These are phyloP conservation scores for Megalonaias nervosa DNA, from an alignment of 1,140 invertebrate species.

Conservation along the genomic window DNA sequence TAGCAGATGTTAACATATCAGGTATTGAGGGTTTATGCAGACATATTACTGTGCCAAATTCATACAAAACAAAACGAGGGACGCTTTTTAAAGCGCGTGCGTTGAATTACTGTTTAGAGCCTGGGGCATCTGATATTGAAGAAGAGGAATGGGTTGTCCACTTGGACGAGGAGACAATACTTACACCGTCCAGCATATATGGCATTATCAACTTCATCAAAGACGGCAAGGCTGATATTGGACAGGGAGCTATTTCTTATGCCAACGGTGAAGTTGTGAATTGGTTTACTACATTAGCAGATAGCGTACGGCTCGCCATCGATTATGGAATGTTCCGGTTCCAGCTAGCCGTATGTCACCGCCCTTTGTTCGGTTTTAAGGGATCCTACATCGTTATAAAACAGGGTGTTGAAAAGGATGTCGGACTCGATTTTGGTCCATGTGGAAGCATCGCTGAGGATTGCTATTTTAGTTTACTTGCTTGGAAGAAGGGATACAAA, in stretches of 20 bases:
- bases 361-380: constrained; percentile 97
- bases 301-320: constrained; percentile 89
- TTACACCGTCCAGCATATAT: constrained; percentile 87
- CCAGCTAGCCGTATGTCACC: constrained; percentile 93
- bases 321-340: constrained; percentile 96
- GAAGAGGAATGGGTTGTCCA: constrained; percentile 97
- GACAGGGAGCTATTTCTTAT: constrained; percentile 97
- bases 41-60: constrained; percentile 88
- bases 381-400: constrained; percentile 74
- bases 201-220: constrained; percentile 96
- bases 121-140: constrained; percentile 84
- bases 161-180: constrained; percentile 95
- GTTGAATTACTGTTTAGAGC: constrained; percentile 95
- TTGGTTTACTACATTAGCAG: constrained; percentile 96
- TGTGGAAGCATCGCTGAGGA: constrained; percentile 97
- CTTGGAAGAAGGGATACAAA: constrained; percentile 73
- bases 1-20: constrained; percentile 86
- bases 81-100: constrained; percentile 96
- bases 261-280: constrained; percentile 95
- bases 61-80: constrained; percentile 89
- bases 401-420: constrained; percentile 87
- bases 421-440: constrained; percentile 94
- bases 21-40: constrained; percentile 82
- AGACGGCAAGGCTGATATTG: constrained; percentile 95
- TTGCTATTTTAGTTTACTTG: constrained; percentile 95